Conservation (phyloP, 2,888 invertebrate genomes). For the Leptothorax acervorum region DNA sequence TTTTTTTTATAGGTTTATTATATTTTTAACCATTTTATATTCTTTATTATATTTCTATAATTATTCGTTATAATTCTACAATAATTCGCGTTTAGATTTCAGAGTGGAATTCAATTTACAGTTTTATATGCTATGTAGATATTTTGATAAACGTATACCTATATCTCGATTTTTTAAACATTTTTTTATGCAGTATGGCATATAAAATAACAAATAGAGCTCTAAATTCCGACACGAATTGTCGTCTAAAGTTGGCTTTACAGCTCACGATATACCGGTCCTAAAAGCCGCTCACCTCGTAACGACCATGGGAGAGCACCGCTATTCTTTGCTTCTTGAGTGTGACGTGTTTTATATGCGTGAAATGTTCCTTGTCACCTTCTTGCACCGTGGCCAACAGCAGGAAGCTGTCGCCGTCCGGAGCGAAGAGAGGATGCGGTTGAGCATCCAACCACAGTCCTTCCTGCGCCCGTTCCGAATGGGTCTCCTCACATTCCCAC, state of each 20-base stretch:
- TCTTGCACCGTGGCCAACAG: slow-evolving; percentile 94
- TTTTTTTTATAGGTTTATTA: background rate
- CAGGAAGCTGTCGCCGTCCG: slow-evolving; percentile 94
- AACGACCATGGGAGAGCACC: slow-evolving; percentile 94
- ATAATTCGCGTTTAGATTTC: background rate
- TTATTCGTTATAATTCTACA: background rate
- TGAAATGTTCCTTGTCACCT: slow-evolving; percentile 93
- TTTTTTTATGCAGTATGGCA: background rate
- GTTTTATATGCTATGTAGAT: background rate
- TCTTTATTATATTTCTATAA: background rate
- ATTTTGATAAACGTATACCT: background rate
- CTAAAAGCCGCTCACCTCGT: slow-evolving; percentile 88
- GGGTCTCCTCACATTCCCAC: slow-evolving; percentile 95
- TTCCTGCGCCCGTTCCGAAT: slow-evolving; percentile 93
- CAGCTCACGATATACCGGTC: background rate
- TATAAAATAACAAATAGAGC: background rate
- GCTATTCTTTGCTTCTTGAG: slow-evolving; percentile 93
- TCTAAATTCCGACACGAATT: background rate
- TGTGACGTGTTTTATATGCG: slow-evolving; percentile 95
- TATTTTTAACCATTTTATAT: background rate
- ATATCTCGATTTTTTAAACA: background rate
- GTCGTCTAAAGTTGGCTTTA: background rate
- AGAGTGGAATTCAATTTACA: background rate
- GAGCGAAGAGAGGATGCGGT: slow-evolving; percentile 93
- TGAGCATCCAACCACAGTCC: slow-evolving; percentile 95